Base-by-base conservation (phyloP, 2,113 vertebrate genomes). In the Syngnathus typhle region DNA sequence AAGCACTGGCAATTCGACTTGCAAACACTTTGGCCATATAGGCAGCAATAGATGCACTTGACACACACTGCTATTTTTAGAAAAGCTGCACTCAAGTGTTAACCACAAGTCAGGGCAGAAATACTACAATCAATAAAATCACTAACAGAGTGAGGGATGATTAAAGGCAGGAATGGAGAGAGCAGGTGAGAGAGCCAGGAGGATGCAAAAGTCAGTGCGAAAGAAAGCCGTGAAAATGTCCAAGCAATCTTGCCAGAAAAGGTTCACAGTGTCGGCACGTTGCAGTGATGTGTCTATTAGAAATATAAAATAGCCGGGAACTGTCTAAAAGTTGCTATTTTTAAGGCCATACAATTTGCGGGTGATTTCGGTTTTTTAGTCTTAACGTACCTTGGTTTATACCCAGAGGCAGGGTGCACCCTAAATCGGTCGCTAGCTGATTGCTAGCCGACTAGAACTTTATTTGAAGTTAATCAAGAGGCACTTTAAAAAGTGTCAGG, bases 91-190 rank as follows among this genome's bases (percentile, higher is more conserved):
- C 23, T 73, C 51, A 66, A 8, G 54, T 67, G 47, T 49, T 72
- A 68, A 47, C 15, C 5, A 8, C 63, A 69, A 2, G 41, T 32
- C 59, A 41, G 60, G 44, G 41, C 12, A 23, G 63, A 70, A 58
- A 41, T 47, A 58, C 52, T 54, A 21, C 47, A 67, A 75, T 78
- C 68, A 61, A 75, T 80, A 55, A 71, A 71, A 68, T 51, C 37
- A 27, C 49, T 23, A 60, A 71, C 46, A 49, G 51, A 62, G 68
- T 62, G 46, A 54, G 39, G 3, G 23, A 71, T 60, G 44, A 51
- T 43, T 65, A 32, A 60, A 60, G 32, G 74, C 64, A 39, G 72
- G 23, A 41, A 21, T 15, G 39, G 9, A 46, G 64, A 65, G 52
- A 11, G 12, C 19, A 43, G 43, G 37, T 58, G n/a, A 38, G 41